phyloP scores from a whole-genome alignment of 1,140 invertebrate genomes.

The Drosophila mauritiana region DNA sequence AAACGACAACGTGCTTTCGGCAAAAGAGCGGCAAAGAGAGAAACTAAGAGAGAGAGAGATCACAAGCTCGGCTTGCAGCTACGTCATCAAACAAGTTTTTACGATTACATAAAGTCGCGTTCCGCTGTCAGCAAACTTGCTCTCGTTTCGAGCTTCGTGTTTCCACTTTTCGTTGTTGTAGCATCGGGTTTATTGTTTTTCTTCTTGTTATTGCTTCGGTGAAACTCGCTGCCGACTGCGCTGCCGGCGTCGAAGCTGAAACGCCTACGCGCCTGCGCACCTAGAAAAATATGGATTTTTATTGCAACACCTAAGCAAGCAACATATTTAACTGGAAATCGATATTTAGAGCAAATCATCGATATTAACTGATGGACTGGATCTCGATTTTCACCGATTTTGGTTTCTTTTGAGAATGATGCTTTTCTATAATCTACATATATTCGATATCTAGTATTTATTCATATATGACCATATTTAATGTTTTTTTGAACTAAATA shows the following conservation, averaged over 20 bases:
- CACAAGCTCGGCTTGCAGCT: conserved; percentile 22
- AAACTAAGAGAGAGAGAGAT: conserved; percentile 18
- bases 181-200: conserved; percentile 26
- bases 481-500: neutral
- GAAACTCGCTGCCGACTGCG: conserved; percentile 31
- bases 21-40: conserved; percentile 30
- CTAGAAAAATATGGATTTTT: neutral
- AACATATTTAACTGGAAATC: too few relatives aligned
- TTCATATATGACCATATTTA: too few relatives aligned
- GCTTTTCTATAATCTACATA: too few relatives aligned
- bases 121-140: conserved; percentile 60
- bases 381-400: too few relatives aligned
- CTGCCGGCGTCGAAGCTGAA: conserved; percentile 14
- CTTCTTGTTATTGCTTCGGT: conserved; percentile 3
- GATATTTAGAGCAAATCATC: too few relatives aligned
- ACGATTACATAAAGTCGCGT: conserved; percentile 72
- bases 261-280: conserved; percentile 32
- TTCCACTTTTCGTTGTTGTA: neutral
- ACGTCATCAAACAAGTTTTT: conserved; percentile 77
- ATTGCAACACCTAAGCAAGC: neutral
- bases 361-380: too few relatives aligned
- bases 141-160: conserved; percentile 63
- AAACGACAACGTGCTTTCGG: conserved; percentile 60
- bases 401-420: too few relatives aligned
- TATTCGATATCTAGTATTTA: too few relatives aligned